A percentile compares a stretch with the other conserved stretches of the same genome.
Evolutionary conservation across 2,888 invertebrate genomes (phyloP).

Genomic region (Hartigia nigra): DNA sequence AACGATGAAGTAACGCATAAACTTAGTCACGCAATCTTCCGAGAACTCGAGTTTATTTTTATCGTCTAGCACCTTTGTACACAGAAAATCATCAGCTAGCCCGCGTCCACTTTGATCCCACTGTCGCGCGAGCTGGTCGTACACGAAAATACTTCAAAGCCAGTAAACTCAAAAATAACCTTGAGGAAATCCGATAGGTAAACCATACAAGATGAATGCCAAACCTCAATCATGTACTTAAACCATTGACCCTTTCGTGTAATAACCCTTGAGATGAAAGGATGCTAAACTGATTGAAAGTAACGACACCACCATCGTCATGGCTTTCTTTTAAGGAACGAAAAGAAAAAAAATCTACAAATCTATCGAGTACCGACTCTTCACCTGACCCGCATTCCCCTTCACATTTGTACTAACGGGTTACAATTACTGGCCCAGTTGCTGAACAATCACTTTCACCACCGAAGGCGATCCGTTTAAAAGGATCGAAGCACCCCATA

Average conservation of each 20-base stretch:
- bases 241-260: neutral
- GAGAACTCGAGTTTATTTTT: neutral
- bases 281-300: neutral
- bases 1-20: neutral
- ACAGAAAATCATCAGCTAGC: neutral
- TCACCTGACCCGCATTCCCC: neutral
- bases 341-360: neutral
- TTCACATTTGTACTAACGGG: neutral
- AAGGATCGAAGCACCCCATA: neutral
- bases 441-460: slow-evolving; percentile 16
- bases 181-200: neutral
- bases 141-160: neutral
- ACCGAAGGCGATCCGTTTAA: neutral
- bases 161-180: neutral
- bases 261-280: neutral
- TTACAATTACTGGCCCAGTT: slow-evolving; percentile 4
- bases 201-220: neutral
- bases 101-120: neutral
- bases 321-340: neutral
- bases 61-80: neutral
- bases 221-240: neutral
- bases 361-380: neutral
- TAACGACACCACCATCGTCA: neutral
- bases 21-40: neutral
- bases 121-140: neutral